phyloP scores from a whole-genome alignment of 2,888 invertebrate genomes.

The Drosophila multiciliata region DNA sequence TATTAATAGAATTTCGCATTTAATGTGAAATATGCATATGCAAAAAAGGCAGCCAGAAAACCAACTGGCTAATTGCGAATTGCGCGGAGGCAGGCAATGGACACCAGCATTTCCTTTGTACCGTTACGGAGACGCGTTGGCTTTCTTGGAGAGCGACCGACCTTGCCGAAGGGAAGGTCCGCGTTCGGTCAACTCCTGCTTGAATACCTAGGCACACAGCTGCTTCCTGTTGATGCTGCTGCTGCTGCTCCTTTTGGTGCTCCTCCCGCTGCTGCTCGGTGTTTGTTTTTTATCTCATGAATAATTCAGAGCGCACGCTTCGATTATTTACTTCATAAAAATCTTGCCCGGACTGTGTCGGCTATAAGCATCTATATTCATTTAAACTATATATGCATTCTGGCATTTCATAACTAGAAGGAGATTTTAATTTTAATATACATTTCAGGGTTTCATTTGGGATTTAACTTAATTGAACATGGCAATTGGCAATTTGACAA shows the following conservation, averaged over 20 bases:
- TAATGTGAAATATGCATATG: constrained; percentile 57
- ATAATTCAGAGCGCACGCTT: constrained; percentile 80
- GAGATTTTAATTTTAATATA: constrained; percentile 70
- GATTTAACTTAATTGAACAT: constrained; percentile 50
- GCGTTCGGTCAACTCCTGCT: constrained; percentile 48
- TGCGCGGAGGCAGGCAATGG: constrained; percentile 42
- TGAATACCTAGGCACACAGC: constrained; percentile 29
- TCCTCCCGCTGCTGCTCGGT: constrained; percentile 18
- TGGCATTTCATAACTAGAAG: constrained; percentile 36
- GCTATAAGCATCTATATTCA: background rate
- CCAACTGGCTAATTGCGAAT: constrained; percentile 65
- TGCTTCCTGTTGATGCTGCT: constrained; percentile 32
- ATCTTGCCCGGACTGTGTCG: constrained; percentile 27
- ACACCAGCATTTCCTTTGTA: background rate
- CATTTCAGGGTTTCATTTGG: constrained; percentile 32
- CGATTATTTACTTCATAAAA: constrained; percentile 82
- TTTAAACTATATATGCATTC: constrained; percentile 10
- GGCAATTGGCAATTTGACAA: constrained; percentile 31
- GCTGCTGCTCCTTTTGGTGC: constrained; percentile 16
- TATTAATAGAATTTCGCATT: constrained; percentile 47
- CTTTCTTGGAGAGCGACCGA: constrained; percentile 41
- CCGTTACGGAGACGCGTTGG: constrained; percentile 30
- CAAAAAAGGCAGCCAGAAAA: constrained; percentile 29
- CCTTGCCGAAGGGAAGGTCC: constrained; percentile 63
- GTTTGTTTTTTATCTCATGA: constrained; percentile 73